phyloP scores from a whole-genome alignment of 2,113 vertebrate genomes.

The Isichthys henryi region DNA sequence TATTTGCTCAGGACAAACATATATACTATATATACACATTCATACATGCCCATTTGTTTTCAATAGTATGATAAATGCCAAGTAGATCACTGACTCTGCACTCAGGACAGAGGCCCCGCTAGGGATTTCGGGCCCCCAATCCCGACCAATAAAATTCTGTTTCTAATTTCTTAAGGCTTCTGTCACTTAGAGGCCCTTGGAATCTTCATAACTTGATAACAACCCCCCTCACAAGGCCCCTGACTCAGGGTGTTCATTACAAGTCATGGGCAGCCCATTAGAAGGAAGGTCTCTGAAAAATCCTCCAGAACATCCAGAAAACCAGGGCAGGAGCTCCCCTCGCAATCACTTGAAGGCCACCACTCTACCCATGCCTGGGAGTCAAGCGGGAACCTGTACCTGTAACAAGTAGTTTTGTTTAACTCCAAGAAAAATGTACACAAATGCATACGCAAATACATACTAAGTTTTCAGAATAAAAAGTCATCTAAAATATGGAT shows the following conservation, averaged over 20 bases:
- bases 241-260: background rate
- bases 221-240: background rate
- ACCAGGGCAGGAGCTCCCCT: constrained; percentile 13
- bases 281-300: constrained; percentile 18
- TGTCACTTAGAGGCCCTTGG: background rate
- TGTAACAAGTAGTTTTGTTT: constrained; percentile 36
- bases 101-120: background rate
- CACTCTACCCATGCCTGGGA: constrained; percentile 72
- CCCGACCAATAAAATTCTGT: background rate
- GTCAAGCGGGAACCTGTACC: constrained; percentile 82
- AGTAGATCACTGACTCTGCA: background rate
- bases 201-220: background rate
- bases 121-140: background rate
- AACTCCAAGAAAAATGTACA: background rate
- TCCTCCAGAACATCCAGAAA: constrained; percentile 21
- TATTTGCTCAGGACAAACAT: background rate
- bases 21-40: background rate
- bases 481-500: background rate
- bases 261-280: constrained; percentile 14
- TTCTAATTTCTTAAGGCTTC: background rate
- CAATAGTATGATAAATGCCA: background rate
- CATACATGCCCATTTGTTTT: background rate
- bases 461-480: background rate
- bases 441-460: background rate
- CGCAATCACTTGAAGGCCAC: constrained; percentile 59